phyloP scores from a whole-genome alignment of 2,113 vertebrate genomes.

The Vidua chalybeata region DNA sequence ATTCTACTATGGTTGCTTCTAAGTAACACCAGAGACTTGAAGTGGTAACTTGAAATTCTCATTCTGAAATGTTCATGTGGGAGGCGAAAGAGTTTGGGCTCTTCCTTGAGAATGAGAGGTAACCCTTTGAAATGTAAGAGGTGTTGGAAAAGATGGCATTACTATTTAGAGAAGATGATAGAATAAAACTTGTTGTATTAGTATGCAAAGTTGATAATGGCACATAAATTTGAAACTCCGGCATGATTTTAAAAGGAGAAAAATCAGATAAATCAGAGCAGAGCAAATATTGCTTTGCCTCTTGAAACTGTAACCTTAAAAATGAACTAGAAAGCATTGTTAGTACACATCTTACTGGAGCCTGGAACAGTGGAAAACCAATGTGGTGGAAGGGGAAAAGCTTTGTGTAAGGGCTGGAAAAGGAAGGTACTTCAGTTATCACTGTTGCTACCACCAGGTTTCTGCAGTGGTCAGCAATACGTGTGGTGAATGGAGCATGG shows the following conservation, averaged over 20 bases:
- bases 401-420: background rate
- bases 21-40: background rate
- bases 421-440: background rate
- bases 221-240: background rate
- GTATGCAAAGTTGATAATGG: background rate
- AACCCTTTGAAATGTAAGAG: background rate
- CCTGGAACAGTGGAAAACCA: background rate
- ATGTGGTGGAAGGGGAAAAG: background rate
- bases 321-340: background rate
- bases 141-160: background rate
- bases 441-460: background rate
- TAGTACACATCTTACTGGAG: background rate
- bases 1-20: background rate
- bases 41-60: background rate
- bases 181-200: background rate
- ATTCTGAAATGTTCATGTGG: background rate
- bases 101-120: background rate
- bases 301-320: background rate
- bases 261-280: background rate
- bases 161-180: background rate
- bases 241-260: background rate
- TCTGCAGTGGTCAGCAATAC: background rate
- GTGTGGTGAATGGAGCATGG: background rate
- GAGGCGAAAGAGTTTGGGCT: background rate
- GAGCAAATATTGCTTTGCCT: background rate